Conservation (phyloP, 2,797 vertebrate genomes). For the Lagorchestes hirsutus region DNA sequence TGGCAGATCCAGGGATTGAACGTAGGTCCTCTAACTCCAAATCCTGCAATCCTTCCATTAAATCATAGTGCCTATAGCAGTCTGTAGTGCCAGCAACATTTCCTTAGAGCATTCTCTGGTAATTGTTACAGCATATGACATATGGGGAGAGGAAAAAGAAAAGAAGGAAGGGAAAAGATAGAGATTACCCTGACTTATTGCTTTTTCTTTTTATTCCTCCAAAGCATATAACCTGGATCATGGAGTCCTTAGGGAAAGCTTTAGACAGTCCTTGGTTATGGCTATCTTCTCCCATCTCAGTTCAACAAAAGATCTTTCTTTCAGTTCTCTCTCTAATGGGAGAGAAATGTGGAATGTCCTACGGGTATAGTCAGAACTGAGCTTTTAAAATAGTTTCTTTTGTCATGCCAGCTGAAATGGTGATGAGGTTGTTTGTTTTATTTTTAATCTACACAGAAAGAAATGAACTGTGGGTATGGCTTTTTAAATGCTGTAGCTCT, state of each 20-base stretch:
- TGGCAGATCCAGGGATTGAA: not conserved
- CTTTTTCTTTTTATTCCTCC: not conserved
- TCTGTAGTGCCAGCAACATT: not conserved
- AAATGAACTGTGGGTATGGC: not conserved
- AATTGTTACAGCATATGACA: not conserved
- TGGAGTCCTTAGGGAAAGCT: not conserved
- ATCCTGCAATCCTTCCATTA: not conserved
- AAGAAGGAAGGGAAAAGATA: not conserved
- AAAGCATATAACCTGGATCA: not conserved
- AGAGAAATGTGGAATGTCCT: not conserved
- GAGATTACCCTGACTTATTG: not conserved
- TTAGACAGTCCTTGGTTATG: not conserved
- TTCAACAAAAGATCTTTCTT: not conserved
- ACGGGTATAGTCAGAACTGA: not conserved
- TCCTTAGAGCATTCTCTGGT: not conserved
- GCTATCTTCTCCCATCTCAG: not conserved
- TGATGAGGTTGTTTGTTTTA: not conserved
- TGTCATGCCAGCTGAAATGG: not conserved
- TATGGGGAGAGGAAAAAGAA: not conserved
- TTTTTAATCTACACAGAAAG: not conserved
- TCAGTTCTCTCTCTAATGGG: not conserved
- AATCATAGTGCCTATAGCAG: not conserved
- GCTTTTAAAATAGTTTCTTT: conserved; percentile 15
- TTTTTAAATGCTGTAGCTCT: not conserved
- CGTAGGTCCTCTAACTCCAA: not conserved